phyloP scores from a whole-genome alignment of 2,113 vertebrate species.

The Syrrhaptes paradoxus region DNA sequence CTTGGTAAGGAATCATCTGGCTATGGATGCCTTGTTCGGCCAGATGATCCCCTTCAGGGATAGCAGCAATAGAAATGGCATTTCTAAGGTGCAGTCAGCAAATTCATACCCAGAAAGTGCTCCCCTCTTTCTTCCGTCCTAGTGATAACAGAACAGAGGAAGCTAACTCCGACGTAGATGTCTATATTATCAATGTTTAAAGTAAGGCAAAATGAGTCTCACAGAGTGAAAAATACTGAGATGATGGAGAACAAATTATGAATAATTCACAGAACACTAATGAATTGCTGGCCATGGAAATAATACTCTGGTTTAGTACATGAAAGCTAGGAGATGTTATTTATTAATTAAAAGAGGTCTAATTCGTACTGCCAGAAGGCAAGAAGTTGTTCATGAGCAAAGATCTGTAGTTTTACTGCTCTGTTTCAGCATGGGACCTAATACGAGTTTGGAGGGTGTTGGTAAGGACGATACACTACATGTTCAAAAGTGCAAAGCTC shows the following conservation, averaged over 20 bases:
- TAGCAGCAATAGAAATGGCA: background rate
- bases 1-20: background rate
- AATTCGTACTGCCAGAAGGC: background rate
- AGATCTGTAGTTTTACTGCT: background rate
- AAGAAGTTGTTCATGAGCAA: background rate
- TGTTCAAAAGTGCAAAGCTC: background rate
- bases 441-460: background rate
- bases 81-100: background rate
- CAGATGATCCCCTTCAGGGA: background rate
- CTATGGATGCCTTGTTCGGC: too few species aligned
- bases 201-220: background rate
- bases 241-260: background rate
- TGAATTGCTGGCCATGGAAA: background rate
- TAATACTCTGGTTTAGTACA: background rate
- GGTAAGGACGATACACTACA: background rate
- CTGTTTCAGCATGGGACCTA: background rate
- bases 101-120: background rate
- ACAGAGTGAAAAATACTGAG: background rate
- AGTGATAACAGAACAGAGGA: background rate
- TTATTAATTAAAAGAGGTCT: background rate
- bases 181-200: background rate
- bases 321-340: background rate
- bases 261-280: background rate
- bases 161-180: background rate
- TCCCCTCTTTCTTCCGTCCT: background rate